Evolutionary conservation across 2,797 vertebrate genomes (phyloP), one percentile per base, ranked within the genome.

Genomic region (Fringilla coelebs): DNA sequence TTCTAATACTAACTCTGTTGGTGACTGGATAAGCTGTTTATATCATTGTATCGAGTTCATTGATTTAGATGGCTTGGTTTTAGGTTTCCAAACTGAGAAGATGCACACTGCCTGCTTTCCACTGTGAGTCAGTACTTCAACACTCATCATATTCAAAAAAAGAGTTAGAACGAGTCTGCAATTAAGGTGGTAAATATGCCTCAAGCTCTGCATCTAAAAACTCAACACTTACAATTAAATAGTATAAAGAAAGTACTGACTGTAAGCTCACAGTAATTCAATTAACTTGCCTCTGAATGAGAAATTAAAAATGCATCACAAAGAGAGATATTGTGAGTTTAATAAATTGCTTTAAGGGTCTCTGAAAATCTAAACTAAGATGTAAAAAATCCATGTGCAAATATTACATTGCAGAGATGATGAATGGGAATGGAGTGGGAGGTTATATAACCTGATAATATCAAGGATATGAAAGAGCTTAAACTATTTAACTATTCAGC

Each of bases 401-500:
- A 85, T 82, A 85, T 77, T 92, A 71, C 41, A 49, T 40, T 83
- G 68, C 36, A 77, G 46, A 89, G 65, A 80, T 66, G 62, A 84
- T 79, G 82, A 95, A 79, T 94, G 79, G 54, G 75, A 94, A 95
- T 85, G 78, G 85, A 93, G 91, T 84, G 67, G 93, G 90, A 96
- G 94, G 81, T 92, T 96, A 92, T 66, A 94, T 89, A 95, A 94
- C 84, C 82, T 51, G 70, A 91, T 94, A 89, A 88, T 90, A 94
- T 95, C 90, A 93, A 91, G 67, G 54, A 89, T 74, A 74, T 79
- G 43, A 87, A 89, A 72, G 74, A 91, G 62, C 88, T 94, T 93
- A 90, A 93, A 87, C 85, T 85, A 78, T 88, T 93, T 90, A 95
- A 86, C 81, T 83, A 92, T 95, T 95, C 85, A 90, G 54, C 88